A percentile compares a stretch with the other conserved stretches of the same genome.
Conservation (phyloP, 2,888 invertebrate species). For the Endotricha flammealis region DNA sequence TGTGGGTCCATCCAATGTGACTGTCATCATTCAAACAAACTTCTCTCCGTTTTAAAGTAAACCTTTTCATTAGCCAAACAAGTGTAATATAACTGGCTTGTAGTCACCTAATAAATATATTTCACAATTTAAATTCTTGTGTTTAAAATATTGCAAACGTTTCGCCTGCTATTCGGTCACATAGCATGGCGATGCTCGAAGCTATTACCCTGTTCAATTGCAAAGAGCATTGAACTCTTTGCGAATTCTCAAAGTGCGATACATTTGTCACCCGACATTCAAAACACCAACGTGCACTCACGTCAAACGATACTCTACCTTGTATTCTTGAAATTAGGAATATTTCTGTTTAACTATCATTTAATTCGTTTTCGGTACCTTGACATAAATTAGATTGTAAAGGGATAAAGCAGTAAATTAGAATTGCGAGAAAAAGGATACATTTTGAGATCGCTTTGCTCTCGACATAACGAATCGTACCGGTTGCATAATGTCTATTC, state of each 20-base stretch:
- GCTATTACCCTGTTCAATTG: conserved; percentile 14
- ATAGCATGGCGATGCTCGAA: conserved; percentile 8
- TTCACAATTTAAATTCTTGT: conserved; percentile 1
- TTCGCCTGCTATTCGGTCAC: conserved; percentile 4
- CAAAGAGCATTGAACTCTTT: conserved; percentile 12
- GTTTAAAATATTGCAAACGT: neutral
- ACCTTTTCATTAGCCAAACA: no score
- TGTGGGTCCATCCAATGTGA: no score
- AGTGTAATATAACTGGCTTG: no score
- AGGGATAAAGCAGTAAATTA: conserved; percentile 1
- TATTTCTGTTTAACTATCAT: neutral
- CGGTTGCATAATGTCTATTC: no score
- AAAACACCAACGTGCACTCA: neutral
- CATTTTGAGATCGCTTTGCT: no score
- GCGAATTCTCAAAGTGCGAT: conserved; percentile 3
- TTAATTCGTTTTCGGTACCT: neutral
- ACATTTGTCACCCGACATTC: conserved; percentile 1
- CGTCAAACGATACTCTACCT: neutral
- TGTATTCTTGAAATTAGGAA: neutral
- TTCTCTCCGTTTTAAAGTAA: no score
- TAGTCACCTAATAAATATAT: no score
- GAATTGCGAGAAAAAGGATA: neutral
- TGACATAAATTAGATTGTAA: neutral
- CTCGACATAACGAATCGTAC: no score
- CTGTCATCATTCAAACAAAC: no score